These are phyloP conservation scores for Thalassaphorura encarpata DNA, from an alignment of 1,140 invertebrate genomes.

Conservation along the genomic window DNA sequence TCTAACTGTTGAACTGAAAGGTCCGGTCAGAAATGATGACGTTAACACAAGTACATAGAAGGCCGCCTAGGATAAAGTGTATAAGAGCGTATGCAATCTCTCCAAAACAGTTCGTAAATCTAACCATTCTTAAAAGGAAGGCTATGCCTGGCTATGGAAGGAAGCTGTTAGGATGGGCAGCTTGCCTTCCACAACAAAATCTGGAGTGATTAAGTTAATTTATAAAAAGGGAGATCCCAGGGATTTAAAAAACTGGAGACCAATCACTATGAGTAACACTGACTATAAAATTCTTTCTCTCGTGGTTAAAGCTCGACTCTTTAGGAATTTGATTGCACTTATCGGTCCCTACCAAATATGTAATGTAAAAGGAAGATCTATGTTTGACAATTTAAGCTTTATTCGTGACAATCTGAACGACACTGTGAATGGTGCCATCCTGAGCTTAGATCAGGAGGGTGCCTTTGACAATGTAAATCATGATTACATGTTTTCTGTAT, in stretches of 20 bases:
- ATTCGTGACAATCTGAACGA: background rate
- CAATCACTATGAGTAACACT: conserved; percentile 8
- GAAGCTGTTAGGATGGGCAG: too few species aligned
- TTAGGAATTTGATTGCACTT: background rate
- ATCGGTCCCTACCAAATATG: conserved; percentile 9
- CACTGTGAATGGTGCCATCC: background rate
- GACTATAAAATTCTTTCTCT: conserved; percentile 12
- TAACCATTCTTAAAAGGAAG: too few species aligned
- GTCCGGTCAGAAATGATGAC: too few species aligned
- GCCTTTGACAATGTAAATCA: conserved; percentile 8
- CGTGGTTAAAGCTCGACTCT: background rate
- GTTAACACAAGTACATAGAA: too few species aligned
- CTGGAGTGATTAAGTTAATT: conserved; percentile 5
- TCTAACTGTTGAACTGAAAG: too few species aligned
- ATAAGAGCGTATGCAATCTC: too few species aligned
- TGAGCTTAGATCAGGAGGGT: conserved; percentile 7
- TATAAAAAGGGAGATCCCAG: conserved; percentile 16
- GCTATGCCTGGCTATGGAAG: too few species aligned
- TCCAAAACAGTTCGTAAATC: too few species aligned
- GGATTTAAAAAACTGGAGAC: conserved; percentile 16
- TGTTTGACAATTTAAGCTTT: conserved; percentile 13
- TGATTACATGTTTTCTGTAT: background rate
- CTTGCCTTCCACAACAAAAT: background rate
- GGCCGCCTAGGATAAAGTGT: too few species aligned
- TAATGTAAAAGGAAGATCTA: background rate